Conservation (phyloP, 2,888 invertebrate species). For the Scrobipalpa atriplicella region DNA sequence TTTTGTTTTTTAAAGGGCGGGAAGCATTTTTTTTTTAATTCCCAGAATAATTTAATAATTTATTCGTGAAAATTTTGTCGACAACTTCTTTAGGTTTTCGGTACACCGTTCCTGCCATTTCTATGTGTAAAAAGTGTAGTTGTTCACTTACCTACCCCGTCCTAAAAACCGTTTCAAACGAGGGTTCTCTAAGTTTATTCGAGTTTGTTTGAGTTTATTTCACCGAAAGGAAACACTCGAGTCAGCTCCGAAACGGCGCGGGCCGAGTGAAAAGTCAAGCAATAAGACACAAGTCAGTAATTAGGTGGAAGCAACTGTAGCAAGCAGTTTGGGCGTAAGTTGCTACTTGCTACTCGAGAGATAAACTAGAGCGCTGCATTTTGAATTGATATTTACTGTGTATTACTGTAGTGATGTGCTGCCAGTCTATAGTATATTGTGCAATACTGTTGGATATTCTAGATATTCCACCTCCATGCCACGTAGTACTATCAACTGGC, state of each 20-base stretch:
- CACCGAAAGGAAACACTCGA: constrained; percentile 44
- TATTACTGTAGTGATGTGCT: too few species aligned
- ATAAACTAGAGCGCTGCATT: neutral
- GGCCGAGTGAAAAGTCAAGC: constrained; percentile 37
- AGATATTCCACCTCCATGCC: too few species aligned
- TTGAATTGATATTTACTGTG: too few species aligned
- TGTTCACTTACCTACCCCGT: neutral
- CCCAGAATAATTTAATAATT: too few species aligned
- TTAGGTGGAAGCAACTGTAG: constrained; percentile 41
- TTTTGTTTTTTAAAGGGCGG: too few species aligned
- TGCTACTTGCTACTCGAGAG: neutral
- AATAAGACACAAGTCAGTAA: constrained; percentile 42
- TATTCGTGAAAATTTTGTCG: too few species aligned
- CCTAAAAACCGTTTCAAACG: neutral
- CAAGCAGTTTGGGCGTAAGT: constrained; percentile 29
- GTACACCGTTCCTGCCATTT: too few species aligned
- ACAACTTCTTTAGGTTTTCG: too few species aligned
- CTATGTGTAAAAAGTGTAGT: neutral
- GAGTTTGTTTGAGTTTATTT: constrained; percentile 33
- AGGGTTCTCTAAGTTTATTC: neutral
- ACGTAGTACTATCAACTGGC: too few species aligned
- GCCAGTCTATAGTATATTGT: too few species aligned
- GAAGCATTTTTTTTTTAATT: too few species aligned
- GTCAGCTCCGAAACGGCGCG: constrained; percentile 38
- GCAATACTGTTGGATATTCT: too few species aligned